Evolutionary conservation across 2,113 vertebrate genomes (phyloP).

Genomic region (Halcyon malimbica): DNA sequence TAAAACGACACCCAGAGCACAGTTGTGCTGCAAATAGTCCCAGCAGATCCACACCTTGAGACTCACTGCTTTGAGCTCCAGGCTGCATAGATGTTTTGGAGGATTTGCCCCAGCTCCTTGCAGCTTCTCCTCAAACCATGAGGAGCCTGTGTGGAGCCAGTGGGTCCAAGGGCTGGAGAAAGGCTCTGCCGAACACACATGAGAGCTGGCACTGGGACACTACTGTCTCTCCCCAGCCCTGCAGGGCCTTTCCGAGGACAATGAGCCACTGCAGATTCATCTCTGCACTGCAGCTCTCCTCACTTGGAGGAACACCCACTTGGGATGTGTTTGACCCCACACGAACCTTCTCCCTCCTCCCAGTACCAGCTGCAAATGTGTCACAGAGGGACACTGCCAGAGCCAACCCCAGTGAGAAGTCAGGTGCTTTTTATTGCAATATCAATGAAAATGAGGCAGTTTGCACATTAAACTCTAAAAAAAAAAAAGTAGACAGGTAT

Average conservation of each 20-base stretch:
- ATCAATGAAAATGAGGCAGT: not conserved
- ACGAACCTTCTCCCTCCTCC: slow-evolving; percentile 1
- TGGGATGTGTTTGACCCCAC: slow-evolving; percentile 2
- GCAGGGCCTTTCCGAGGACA: not conserved
- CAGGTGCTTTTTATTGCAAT: not conserved
- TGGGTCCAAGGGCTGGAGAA: not conserved
- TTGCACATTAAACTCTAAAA: not conserved
- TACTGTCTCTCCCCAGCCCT: not conserved
- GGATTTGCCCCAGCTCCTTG: not conserved
- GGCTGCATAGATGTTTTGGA: rapidly evolving
- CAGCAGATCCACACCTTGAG: not conserved
- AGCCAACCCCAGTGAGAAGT: not conserved
- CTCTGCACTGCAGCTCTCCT: not conserved
- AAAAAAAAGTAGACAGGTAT: not conserved
- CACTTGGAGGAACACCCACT: not conserved
- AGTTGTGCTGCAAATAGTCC: not conserved
- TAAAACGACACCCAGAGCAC: not conserved
- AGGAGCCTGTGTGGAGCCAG: not conserved
- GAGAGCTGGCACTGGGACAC: not conserved
- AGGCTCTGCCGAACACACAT: not conserved
- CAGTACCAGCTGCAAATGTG: slow-evolving; percentile 10
- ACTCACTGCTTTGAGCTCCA: not conserved
- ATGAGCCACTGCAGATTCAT: not conserved
- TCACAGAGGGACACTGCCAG: slow-evolving; percentile 17
- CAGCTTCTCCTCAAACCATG: not conserved